Evolutionary conservation across 1,140 invertebrate species (phyloP).

Genomic region (Armadillidium nasatum): DNA sequence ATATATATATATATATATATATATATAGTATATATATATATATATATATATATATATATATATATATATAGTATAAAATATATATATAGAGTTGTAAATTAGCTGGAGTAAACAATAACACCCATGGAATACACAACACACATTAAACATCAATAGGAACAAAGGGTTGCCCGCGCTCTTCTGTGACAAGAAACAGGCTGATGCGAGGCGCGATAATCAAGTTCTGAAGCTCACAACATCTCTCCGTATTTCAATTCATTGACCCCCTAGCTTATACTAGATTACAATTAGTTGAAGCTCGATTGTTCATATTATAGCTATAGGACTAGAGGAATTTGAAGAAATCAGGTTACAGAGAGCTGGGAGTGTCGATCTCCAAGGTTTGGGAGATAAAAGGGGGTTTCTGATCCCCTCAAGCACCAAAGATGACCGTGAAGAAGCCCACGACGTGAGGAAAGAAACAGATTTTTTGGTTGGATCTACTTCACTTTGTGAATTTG

Average conservation of each 20-base stretch:
- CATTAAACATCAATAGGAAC: slow-evolving; percentile 8
- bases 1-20: not conserved
- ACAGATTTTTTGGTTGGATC: not conserved
- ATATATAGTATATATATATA: not conserved
- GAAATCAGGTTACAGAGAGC: not conserved
- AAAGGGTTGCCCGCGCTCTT: slow-evolving; percentile 7
- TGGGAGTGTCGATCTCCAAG: not conserved
- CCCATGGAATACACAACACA: not conserved
- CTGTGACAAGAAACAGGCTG: not conserved
- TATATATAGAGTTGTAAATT: slow-evolving; percentile 2
- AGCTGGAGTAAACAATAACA: slow-evolving; percentile 7
- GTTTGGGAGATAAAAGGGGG: not conserved
- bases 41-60: not conserved
- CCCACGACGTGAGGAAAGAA: not conserved
- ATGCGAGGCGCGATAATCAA: not conserved
- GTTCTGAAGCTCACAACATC: not conserved
- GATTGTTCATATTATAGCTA: slow-evolving; percentile 7
- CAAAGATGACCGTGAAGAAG: slow-evolving; percentile 3
- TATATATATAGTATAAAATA: slow-evolving; percentile 8
- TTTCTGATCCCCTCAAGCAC: not conserved
- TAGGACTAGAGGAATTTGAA: not conserved
- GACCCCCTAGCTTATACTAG: not conserved
- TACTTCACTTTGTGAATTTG: not conserved
- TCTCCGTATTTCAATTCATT: not conserved
- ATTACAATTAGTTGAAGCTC: not conserved